These are phyloP conservation scores for Uropsilus gracilis DNA, from an alignment of 2,113 vertebrate genomes.

Conservation along the genomic window DNA sequence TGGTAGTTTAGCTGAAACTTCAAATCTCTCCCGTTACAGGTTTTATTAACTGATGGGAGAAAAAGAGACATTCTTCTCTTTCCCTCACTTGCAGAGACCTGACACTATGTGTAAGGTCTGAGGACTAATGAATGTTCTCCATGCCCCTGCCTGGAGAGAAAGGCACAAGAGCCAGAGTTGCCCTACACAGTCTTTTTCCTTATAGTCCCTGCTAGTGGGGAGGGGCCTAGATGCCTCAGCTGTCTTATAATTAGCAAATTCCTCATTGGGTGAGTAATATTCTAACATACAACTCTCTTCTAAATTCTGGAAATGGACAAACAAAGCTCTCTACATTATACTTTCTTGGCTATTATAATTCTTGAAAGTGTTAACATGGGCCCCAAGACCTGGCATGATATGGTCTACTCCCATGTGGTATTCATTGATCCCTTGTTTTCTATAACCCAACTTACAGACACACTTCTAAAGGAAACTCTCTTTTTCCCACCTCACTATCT, in stretches of 20 bases:
- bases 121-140: background rate
- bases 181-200: background rate
- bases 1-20: background rate
- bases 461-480: background rate
- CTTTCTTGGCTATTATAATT: background rate
- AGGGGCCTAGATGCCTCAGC: background rate
- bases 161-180: background rate
- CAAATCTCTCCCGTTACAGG: background rate
- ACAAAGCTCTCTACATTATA: background rate
- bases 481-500: background rate
- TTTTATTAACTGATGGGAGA: background rate
- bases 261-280: background rate
- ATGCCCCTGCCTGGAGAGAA: background rate
- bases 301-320: background rate
- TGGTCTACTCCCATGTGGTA: background rate
- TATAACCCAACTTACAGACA: background rate
- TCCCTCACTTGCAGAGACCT: background rate
- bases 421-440: background rate
- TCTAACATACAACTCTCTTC: background rate
- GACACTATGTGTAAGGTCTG: background rate
- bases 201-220: too few relatives aligned
- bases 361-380: background rate
- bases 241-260: background rate
- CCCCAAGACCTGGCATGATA: too few relatives aligned
- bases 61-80: background rate